phyloP scores from a whole-genome alignment of 2,888 invertebrate genomes.

The Agrilus mali region DNA sequence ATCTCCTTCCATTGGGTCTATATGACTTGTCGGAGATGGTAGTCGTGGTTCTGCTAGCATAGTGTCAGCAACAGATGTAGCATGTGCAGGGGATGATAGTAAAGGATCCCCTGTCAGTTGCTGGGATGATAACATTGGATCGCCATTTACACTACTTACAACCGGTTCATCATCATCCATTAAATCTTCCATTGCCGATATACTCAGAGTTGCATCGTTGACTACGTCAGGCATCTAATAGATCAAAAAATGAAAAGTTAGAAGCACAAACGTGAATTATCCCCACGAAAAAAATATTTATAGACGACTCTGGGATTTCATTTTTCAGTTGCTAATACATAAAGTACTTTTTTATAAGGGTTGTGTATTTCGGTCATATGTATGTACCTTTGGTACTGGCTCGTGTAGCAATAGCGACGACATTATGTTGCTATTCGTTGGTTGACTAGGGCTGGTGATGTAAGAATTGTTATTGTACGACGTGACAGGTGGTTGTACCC shows the following conservation, averaged over 20 bases:
- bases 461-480: constrained; percentile 29
- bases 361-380: background rate
- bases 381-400: constrained; percentile 31
- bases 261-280: no score
- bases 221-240: constrained; percentile 45
- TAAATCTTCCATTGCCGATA: constrained; percentile 52
- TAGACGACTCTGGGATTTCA: background rate
- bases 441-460: constrained; percentile 29
- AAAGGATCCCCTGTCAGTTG: constrained; percentile 49
- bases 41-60: constrained; percentile 40
- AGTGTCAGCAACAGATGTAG: constrained; percentile 47
- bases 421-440: constrained; percentile 22
- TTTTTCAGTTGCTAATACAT: background rate
- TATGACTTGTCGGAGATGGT: constrained; percentile 33
- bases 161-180: constrained; percentile 35
- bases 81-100: constrained; percentile 43
- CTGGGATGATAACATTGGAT: constrained; percentile 37
- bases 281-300: no score
- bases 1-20: constrained; percentile 37
- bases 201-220: constrained; percentile 41
- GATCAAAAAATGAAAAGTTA: constrained; percentile 7
- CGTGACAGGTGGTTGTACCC: constrained; percentile 29
- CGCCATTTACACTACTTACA: constrained; percentile 30
- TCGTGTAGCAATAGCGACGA: constrained; percentile 31
- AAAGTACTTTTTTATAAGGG: background rate